Base-by-base conservation (phyloP, 2,113 vertebrate species). In the Brachyistius frenatus region DNA sequence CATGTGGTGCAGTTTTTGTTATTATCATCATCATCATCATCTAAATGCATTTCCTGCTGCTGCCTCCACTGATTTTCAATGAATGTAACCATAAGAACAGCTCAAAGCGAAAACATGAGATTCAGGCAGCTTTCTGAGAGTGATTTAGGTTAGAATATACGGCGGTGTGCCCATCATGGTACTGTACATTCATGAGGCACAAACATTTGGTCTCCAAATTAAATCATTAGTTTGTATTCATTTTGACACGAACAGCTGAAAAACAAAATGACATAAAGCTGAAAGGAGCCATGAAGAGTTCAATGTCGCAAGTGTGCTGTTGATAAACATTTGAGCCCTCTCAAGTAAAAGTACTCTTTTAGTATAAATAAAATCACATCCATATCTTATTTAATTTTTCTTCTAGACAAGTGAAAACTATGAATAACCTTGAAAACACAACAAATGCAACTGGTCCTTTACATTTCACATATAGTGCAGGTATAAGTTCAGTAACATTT, bases 161-260 rank as follows among this genome's bases (percentile, higher is more conserved):
- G 53, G 50, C 5, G 13, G 33, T 62, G 81, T 79, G 78, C 89
- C 80, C 87, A 75, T 93, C 89, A 53, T 87, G 37, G 44, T 46
- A 23, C 7, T 32, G 36, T 10, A 73, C 85, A 88, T 82, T 92
- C 83, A 91, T 76, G 50, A 86, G 85, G 85, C 90, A 88, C 82
- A 16, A 52, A 57, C 5, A 77, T 62, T 73, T 76, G 37, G 10
- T 70, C 74, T 60, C 32, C 32, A 63, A 66, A 73, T 33, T 52
- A 57, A 79, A 83, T 76, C 16, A 77, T 46, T 16, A 41, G 1
- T 54, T 37, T 66, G 3, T 32, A 33, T 41, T 61, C 0, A 33
- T 52, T 23, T 64, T 63, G 30, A 78, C 30, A 54, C 3, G 9
- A 5, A 64, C 36, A 50, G 15, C 33, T 16, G 23, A 23, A 44